Evolutionary conservation across 2,888 invertebrate species (phyloP).

Genomic region (Xestoiulus laeticollis): DNA sequence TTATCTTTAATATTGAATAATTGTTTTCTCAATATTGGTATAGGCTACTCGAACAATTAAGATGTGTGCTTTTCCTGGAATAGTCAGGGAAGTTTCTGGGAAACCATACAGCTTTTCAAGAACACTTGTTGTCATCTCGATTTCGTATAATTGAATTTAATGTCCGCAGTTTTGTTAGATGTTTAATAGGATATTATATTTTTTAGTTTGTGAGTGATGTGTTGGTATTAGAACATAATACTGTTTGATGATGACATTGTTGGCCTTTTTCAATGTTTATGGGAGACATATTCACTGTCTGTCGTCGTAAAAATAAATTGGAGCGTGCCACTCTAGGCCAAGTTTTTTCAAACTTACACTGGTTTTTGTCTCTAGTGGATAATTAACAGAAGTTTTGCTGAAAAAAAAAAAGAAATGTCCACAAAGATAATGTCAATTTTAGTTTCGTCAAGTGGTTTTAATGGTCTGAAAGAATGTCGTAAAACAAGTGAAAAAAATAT

Average conservation of each 20-base stretch:
- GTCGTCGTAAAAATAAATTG: slow-evolving; percentile 4
- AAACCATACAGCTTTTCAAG: no score
- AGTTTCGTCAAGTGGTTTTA: slow-evolving; percentile 20
- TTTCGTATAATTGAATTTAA: not conserved
- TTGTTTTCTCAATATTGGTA: no score
- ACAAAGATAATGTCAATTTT: not conserved
- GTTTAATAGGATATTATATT: not conserved
- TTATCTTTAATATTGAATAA: no score
- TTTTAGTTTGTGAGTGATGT: not conserved
- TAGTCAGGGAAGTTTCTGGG: no score
- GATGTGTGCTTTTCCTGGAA: no score
- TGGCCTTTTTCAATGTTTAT: not conserved
- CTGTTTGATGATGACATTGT: not conserved
- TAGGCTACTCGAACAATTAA: no score
- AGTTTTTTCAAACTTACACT: not conserved
- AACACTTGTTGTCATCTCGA: no score
- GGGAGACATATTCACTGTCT: not conserved
- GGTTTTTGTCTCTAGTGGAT: not conserved
- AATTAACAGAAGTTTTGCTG: not conserved
- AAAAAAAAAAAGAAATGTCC: not conserved
- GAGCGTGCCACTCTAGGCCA: not conserved
- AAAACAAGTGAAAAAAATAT: not conserved
- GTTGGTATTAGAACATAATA: not conserved
- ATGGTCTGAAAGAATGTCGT: not conserved
- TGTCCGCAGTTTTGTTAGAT: not conserved